Base-by-base conservation (phyloP, 2,888 invertebrate genomes). In the Scelioninae gen. 2 region DNA sequence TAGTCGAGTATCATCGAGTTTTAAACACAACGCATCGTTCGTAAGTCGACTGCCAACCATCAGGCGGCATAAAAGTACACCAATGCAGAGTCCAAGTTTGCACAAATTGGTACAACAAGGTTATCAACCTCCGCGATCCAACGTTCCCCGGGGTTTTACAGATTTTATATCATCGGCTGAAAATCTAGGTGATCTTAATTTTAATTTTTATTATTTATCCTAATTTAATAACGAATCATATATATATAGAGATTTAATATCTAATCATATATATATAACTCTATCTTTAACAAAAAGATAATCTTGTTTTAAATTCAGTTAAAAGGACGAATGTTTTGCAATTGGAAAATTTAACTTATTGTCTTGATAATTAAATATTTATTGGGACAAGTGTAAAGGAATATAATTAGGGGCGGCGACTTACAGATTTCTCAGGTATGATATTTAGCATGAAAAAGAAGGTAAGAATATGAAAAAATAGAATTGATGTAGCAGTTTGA, bases 11-110 rank as follows among this genome's bases (percentile, higher is more conserved):
- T 92, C 93, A 84, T 90, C 89, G 88, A 94, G 94, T 87, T 96
- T 95, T 90, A 95, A 96, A 90, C 94, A 95, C 90, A 96, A 96
- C 88, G 93, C 95, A 80, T 96, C 96, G 65, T 96, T 96, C 88
- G 95, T 96, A 86, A 94, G 95, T 83, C 91, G 96, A 80, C 90
- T 96, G 87, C 95, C 96, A 81, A 95, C 94, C 76, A 94, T 95
- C 86, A 91, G 94, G 73, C 90, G 94, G 39, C 92, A 93, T 88
- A 93, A 93, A 86, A 92, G 92, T 85, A 91, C 92, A 79, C 91
- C 93, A 74, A 89, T 93, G 82, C 93, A 94, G 86, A 91, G 93
- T 72, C 93, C 93, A 41, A 92, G 91, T 78, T 89, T 91, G 79
- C 91, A 90, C 87, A 87, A 87, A 78, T 77, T 83, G 77, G 80